These are phyloP conservation scores for Drosophila imparisetae DNA, from an alignment of 2,888 invertebrate genomes.

Conservation along the genomic window DNA sequence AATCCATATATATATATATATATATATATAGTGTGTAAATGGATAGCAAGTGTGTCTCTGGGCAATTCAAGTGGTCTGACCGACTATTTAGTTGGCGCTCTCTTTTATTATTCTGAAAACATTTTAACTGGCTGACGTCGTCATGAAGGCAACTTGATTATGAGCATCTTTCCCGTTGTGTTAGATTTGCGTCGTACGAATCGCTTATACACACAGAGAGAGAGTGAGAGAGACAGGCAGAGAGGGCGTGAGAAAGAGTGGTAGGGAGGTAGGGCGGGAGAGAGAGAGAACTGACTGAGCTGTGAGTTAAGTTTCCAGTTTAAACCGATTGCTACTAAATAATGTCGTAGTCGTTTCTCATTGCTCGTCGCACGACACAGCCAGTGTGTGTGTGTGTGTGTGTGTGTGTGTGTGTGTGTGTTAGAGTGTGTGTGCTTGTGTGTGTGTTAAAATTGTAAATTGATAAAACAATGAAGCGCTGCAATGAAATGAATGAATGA, in stretches of 20 bases:
- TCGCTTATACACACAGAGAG: constrained; percentile 54
- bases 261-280: constrained; percentile 1
- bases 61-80: constrained; percentile 48
- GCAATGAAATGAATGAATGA: constrained; percentile 76
- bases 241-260: constrained; percentile 22
- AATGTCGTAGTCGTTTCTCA: constrained; percentile 43
- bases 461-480: constrained; percentile 68
- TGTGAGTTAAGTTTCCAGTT: constrained; percentile 64
- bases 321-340: constrained; percentile 70
- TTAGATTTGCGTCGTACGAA: constrained; percentile 76
- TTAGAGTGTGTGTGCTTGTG: constrained; percentile 13
- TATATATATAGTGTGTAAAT: constrained; percentile 3
- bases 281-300: constrained; percentile 30
- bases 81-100: constrained; percentile 54
- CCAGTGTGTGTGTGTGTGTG: constrained; percentile 27
- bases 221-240: constrained; percentile 6
- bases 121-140: constrained; percentile 50
- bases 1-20: not conserved
- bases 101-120: constrained; percentile 7
- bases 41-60: constrained; percentile 16
- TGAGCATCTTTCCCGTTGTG: constrained; percentile 38
- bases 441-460: constrained; percentile 75
- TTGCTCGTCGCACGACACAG: constrained; percentile 24
- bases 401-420: constrained; percentile 11
- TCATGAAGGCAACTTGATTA: constrained; percentile 30